These are phyloP conservation scores for Propithecus deckenii DNA, from an alignment of 2,797 vertebrate species.

Conservation along the genomic window DNA sequence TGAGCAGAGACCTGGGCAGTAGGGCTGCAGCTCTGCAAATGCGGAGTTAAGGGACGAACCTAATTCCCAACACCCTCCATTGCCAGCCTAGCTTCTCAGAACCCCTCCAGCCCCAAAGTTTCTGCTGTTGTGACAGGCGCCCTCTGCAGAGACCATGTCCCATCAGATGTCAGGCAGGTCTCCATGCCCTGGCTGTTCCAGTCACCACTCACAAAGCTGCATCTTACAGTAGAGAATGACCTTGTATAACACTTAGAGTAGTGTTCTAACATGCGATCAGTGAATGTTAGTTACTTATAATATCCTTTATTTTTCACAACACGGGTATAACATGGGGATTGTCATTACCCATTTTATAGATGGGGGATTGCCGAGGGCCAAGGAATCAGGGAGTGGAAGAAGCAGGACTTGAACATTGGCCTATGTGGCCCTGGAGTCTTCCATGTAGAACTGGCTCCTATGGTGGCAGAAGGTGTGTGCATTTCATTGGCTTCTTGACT, in stretches of 20 bases:
- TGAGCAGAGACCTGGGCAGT: neutral
- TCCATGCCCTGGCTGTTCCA: neutral
- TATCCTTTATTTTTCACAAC: neutral
- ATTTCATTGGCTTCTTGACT: neutral
- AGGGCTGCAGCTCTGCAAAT: neutral
- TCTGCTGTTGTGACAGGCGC: neutral
- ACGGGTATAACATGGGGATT: neutral
- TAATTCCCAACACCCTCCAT: neutral
- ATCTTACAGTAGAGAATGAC: neutral
- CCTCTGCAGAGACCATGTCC: neutral
- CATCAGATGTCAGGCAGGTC: neutral
- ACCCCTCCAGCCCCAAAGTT: neutral
- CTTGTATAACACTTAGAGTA: neutral
- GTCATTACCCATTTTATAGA: neutral
- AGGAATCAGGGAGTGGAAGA: neutral
- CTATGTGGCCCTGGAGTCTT: neutral
- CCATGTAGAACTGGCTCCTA: neutral
- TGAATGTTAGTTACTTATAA: neutral
- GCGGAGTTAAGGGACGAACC: neutral
- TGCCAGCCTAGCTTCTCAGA: neutral
- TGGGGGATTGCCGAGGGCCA: neutral
- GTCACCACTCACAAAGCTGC: neutral
- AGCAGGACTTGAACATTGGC: neutral
- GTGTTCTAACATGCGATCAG: neutral
- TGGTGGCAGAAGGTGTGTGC: neutral